A percentile compares a stretch with the other conserved stretches of the same genome.
phyloP scores from a whole-genome alignment of 2,888 invertebrate genomes.

The Zygaena filipendulae region DNA sequence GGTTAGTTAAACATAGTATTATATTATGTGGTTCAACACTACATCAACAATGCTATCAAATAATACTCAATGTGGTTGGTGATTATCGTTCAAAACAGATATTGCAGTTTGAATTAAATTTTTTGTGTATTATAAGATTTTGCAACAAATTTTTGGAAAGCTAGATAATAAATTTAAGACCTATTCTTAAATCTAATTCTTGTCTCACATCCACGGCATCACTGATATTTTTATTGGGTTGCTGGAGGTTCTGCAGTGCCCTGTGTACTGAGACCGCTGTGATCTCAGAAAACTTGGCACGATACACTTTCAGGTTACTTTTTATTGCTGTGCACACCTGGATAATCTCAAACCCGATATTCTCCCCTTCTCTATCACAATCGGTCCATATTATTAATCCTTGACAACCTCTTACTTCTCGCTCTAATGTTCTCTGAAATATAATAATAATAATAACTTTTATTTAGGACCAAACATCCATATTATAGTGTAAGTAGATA shows the following conservation, averaged over 20 bases:
- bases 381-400: conserved; percentile 98
- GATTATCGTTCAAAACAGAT: too few relatives aligned
- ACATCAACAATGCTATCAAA: too few relatives aligned
- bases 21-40: too few relatives aligned
- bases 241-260: conserved; percentile 81
- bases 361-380: conserved; percentile 99
- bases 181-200: conserved; percentile 94
- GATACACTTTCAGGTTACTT: conserved; percentile 73
- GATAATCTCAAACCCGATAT: conserved; percentile 97
- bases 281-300: conserved; percentile 98
- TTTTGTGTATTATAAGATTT: too few relatives aligned
- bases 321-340: conserved; percentile 87
- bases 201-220: conserved; percentile 94
- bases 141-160: too few relatives aligned
- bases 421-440: conserved; percentile 74
- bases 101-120: too few relatives aligned
- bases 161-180: too few relatives aligned
- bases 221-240: conserved; percentile 83
- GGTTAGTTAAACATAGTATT: too few relatives aligned
- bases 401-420: conserved; percentile 72
- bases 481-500: neutral
- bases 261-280: conserved; percentile 83
- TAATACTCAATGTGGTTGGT: too few relatives aligned
- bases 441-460: conserved; percentile 5
- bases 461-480: neutral